phyloP scores from a whole-genome alignment of 2,888 invertebrate genomes.

The Acleris emargana region DNA sequence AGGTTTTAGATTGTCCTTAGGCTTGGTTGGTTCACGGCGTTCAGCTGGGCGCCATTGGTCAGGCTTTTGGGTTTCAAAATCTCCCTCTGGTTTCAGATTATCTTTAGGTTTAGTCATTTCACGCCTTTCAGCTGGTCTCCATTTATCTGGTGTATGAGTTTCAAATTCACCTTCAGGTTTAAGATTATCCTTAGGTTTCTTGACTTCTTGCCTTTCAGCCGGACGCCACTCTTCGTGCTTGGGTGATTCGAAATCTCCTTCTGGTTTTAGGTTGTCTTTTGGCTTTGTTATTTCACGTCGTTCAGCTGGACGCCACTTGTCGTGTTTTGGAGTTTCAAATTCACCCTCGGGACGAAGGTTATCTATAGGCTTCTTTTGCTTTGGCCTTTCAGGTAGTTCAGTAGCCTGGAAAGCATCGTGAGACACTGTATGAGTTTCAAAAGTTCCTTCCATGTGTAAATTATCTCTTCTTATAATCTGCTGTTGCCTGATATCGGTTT shows the following conservation, averaged over 20 bases:
- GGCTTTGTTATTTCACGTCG: conserved; percentile 81
- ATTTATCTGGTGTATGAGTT: conserved; percentile 67
- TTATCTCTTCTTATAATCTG: conserved; percentile 76
- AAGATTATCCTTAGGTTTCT: conserved; percentile 79
- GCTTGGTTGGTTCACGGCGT: conserved; percentile 53
- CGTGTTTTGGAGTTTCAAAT: conserved; percentile 66
- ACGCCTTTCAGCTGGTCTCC: conserved; percentile 65
- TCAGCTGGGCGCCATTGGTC: conserved; percentile 65
- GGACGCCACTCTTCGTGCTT: conserved; percentile 69
- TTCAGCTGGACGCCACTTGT: conserved; percentile 80
- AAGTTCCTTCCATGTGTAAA: conserved; percentile 77
- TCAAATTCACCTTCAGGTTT: conserved; percentile 78
- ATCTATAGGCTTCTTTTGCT: conserved; percentile 81
- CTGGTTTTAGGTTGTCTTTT: conserved; percentile 82
- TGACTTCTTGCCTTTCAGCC: conserved; percentile 61
- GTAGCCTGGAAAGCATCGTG: conserved; percentile 67
- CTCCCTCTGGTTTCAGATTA: conserved; percentile 80
- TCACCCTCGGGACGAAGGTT: conserved; percentile 84
- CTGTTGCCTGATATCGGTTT: conserved; percentile 77
- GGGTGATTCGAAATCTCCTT: conserved; percentile 82
- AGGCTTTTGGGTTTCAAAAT: conserved; percentile 64
- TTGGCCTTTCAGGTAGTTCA: conserved; percentile 72
- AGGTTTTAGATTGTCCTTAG: conserved; percentile 62
- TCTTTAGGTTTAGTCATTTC: conserved; percentile 65
- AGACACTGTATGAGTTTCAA: conserved; percentile 74